Base-by-base conservation (phyloP, 2,888 invertebrate species). In the Pristionchus entomophagus region DNA sequence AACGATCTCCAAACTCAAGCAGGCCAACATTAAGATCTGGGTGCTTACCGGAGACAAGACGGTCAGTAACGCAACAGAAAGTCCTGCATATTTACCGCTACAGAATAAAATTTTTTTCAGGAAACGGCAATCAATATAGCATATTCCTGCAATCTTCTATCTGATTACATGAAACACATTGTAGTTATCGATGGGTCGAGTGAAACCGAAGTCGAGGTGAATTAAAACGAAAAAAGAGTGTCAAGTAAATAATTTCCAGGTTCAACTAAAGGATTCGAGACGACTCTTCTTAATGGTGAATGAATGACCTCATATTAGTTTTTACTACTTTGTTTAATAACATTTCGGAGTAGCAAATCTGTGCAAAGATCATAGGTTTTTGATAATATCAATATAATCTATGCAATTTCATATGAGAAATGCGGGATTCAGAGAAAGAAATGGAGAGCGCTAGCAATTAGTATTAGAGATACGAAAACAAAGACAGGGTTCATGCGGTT, bases 41-140 rank as follows among this genome's bases (percentile, higher is more conserved):
- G 99, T 99, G 62, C 95, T 99, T 85, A 99, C 99, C 0, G 99
- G 99, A 56, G 99, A 99, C 94, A 99, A 99, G 95, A 93, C 92
- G 84, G 92, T 91, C 38, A 83, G 85, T 32, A 5, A 17, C 6
- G 2, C 5, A 59, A n/a, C 56, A 26, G 2, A 5, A 26, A 22
- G 4, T 5, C 22, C 17, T 3, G 26, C 2, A 8, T 35, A n/a
- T 17, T 35, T 35, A 5, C n/a, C 35, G 38, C 0, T 8, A 1
- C 17, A 17, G 12, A 41, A 73, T 22, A 8, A 87, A 5, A 32
- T 19, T 38, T n/a, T 8, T 29, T 77, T 17, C 85, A 91, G 98
- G 99, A 99, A 95, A 99, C 99, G 87, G 99, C 99, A 87, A 97
- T 99, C 94, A 99, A 99, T 95, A 99, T 99, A 93, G 99, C 99